These are phyloP conservation scores for Zaprionus ornatus DNA, from an alignment of 1,140 invertebrate species.

Conservation along the genomic window DNA sequence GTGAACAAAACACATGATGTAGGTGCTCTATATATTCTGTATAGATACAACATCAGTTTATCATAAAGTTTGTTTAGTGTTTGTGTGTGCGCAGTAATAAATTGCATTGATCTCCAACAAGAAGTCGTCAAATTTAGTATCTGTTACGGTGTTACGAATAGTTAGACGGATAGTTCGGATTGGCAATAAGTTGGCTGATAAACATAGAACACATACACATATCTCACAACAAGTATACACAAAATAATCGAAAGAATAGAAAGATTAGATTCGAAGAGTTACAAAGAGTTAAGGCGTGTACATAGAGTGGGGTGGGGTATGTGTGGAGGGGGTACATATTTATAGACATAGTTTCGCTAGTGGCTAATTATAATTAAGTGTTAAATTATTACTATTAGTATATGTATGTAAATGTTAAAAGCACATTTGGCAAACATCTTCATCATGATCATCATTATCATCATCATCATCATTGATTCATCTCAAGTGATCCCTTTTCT, in stretches of 20 bases:
- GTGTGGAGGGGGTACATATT: slow-evolving; percentile 26
- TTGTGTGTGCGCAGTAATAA: slow-evolving; percentile 67
- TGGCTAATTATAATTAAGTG: slow-evolving; percentile 75
- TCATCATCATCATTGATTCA: slow-evolving; percentile 19
- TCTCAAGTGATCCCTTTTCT: neutral
- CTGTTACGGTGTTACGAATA: slow-evolving; percentile 33
- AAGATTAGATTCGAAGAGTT: slow-evolving; percentile 21
- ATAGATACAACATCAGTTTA: neutral
- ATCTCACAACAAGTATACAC: slow-evolving; percentile 50
- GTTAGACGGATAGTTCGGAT: slow-evolving; percentile 21
- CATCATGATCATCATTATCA: slow-evolving; percentile 21
- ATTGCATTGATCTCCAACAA: slow-evolving; percentile 73
- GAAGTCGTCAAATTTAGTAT: slow-evolving; percentile 37
- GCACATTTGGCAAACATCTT: slow-evolving; percentile 82
- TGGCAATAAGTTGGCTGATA: slow-evolving; percentile 70
- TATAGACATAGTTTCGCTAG: slow-evolving; percentile 71
- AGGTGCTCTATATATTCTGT: neutral
- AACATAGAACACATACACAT: slow-evolving; percentile 41
- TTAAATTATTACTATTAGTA: slow-evolving; percentile 81
- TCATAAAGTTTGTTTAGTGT: slow-evolving; percentile 11
- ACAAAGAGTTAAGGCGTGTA: slow-evolving; percentile 56
- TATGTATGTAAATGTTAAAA: slow-evolving; percentile 80
- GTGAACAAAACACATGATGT: slow-evolving; percentile 31
- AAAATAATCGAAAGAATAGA: slow-evolving; percentile 32
- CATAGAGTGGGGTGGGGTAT: slow-evolving; percentile 11